Conservation (phyloP, 2,113 vertebrate genomes). For the Corynorhinus townsendii region DNA sequence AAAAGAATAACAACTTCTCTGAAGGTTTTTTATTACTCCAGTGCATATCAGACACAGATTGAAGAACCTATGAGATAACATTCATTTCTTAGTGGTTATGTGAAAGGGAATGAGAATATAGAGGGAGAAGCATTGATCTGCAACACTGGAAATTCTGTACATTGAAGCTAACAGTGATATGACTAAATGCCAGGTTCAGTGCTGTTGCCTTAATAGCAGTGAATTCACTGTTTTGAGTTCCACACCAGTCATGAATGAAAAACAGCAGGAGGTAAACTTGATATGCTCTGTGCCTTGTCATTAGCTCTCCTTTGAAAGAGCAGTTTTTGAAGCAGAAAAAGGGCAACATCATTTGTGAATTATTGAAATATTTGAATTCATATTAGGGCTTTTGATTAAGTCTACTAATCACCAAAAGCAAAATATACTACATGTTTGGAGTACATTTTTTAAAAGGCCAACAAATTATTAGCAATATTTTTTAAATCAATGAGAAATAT, state of each 20-base stretch:
- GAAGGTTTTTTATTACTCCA: background rate
- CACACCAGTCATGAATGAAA: background rate
- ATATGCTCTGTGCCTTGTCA: background rate
- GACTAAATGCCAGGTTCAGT: background rate
- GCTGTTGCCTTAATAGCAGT: background rate
- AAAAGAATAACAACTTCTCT: background rate
- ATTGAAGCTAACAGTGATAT: background rate
- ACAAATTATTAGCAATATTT: background rate
- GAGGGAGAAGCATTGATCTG: background rate
- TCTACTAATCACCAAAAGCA: background rate
- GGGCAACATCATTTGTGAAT: background rate
- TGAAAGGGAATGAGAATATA: background rate
- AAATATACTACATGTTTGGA: background rate
- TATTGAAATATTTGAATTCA: background rate
- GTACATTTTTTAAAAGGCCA: background rate
- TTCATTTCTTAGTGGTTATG: background rate
- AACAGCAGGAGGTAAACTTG: background rate
- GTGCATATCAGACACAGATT: background rate
- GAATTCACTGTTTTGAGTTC: background rate
- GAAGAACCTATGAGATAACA: background rate
- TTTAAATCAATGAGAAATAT: background rate
- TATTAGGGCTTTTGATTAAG: background rate
- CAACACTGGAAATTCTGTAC: background rate
- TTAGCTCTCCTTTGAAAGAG: background rate
- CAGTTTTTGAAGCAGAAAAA: background rate